phyloP scores from a whole-genome alignment of 2,113 vertebrate genomes.

The Periophthalmodon schlosseri region DNA sequence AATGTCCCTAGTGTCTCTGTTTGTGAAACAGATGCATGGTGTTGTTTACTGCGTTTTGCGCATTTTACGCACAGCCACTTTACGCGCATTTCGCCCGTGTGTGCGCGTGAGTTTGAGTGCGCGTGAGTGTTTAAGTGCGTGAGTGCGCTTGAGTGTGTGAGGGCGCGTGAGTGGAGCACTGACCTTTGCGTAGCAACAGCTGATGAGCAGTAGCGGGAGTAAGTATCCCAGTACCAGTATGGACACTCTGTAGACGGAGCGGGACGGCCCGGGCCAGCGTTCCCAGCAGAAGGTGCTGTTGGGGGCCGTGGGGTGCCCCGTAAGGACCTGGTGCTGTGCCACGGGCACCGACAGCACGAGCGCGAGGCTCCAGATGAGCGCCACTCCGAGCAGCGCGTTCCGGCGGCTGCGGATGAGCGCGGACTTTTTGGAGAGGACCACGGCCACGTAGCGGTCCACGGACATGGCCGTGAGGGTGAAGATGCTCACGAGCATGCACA shows the following conservation, averaged over 20 bases:
- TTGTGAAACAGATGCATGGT: neutral
- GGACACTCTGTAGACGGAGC: conserved; percentile 75
- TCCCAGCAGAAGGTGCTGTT: conserved; percentile 89
- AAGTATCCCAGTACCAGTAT: conserved; percentile 82
- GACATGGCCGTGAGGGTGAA: conserved; percentile 87
- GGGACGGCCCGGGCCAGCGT: conserved; percentile 71
- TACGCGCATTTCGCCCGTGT: conserved; percentile 29
- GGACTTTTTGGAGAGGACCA: conserved; percentile 78
- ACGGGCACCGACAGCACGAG: conserved; percentile 79
- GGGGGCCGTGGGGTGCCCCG: conserved; percentile 71
- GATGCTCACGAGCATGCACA: conserved; percentile 85
- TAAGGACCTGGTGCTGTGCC: conserved; percentile 80
- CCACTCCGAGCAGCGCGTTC: conserved; percentile 73
- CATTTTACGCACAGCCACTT: conserved; percentile 5
- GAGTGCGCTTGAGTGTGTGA: neutral
- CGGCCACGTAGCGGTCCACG: conserved; percentile 84
- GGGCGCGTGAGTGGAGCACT: conserved; percentile 1
- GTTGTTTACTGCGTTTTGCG: conserved; percentile 3
- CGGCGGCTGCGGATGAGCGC: conserved; percentile 74
- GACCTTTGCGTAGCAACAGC: conserved; percentile 85
- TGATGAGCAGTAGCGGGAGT: conserved; percentile 84
- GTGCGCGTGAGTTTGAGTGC: neutral
- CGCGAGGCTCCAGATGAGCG: conserved; percentile 79
- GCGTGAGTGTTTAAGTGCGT: neutral
- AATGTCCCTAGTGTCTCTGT: neutral